Conservation (phyloP, 64 coral and sea anemone species). For the Exaiptasia diaphana region DNA sequence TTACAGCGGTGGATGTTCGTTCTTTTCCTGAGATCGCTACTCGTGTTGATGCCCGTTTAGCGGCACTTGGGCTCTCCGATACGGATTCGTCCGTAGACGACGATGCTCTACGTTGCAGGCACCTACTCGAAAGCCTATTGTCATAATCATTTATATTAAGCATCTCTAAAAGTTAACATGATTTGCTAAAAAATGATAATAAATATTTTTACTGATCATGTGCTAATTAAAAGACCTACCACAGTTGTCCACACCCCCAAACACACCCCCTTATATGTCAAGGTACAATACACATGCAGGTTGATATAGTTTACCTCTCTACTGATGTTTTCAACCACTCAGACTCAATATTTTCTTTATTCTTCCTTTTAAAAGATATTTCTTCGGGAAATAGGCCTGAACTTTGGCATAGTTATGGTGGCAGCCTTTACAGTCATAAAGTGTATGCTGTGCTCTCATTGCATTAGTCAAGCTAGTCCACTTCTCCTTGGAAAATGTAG, state of each 20-base stretch:
- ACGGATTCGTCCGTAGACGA: background rate
- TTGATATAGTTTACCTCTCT: conserved; percentile 3
- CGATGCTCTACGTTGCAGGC: background rate
- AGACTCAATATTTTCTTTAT: conserved; percentile 23
- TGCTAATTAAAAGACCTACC: too few relatives aligned
- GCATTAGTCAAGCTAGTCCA: background rate
- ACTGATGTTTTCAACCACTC: conserved; percentile 34
- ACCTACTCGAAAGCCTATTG: too few relatives aligned
- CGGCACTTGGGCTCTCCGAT: background rate
- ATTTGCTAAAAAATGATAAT: too few relatives aligned
- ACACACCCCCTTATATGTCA: too few relatives aligned
- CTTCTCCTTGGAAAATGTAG: background rate
- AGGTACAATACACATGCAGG: too few relatives aligned
- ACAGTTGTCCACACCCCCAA: too few relatives aligned
- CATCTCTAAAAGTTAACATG: too few relatives aligned
- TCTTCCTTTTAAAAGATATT: conserved; percentile 7
- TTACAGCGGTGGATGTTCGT: background rate
- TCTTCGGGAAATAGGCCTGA: conserved; percentile 35
- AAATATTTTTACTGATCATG: too few relatives aligned
- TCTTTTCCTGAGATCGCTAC: background rate
- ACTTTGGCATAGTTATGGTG: background rate
- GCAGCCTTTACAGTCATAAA: conserved; percentile 45
- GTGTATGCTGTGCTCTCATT: background rate
- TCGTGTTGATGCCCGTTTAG: background rate
- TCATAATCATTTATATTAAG: too few relatives aligned